Base-by-base conservation (phyloP, 2,113 vertebrate species). In the Silurus meridionalis region DNA sequence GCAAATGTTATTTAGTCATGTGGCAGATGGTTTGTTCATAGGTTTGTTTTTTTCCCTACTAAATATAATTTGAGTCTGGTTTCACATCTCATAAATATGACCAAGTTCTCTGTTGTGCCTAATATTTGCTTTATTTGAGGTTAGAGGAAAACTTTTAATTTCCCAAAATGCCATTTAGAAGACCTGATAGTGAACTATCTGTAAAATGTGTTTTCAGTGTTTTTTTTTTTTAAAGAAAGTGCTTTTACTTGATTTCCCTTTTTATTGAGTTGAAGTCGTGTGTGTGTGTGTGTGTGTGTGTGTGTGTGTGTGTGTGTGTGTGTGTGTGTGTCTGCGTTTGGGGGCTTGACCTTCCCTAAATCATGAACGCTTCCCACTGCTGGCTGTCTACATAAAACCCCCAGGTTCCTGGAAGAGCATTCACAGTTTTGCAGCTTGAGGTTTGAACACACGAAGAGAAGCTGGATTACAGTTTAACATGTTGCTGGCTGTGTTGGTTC, bases 391-490 rank as follows among this genome's bases (percentile, higher is more conserved):
- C 82, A 83, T 88, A 79, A 89, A 82, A 25, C 60, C 74, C 69
- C 50, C 60, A 63, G 53, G 64, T 83, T 84, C 79, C 80, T 66
- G 60, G 28, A 78, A 83, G 60, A 50, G 71, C 71, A 69, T 15
- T 72, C 77, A 53, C 10, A 17, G 9, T 50, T 80, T 64, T 57
- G n/a, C 28, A 75, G 83, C 48, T 50, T 23, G 15, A 77, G 81
- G 53, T 83, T 83, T 63, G 25, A 61, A 78, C 60, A 48, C 75
- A 83, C 67, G 69, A 3, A 58, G 15, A 58, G n/a, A 46, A 23
- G 52, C 50, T 82, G 63, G 71, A 48, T 67, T 53, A 77, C 48
- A 57, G 17, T 88, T 74, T 87, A 89, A 48, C 64, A 90, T 90
- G 89, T 71, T 67, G 66, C 69, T 86, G 53, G 58, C 8, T 57